Conservation (phyloP, 92 coral and sea anemone genomes). For the Actinostola sp. region DNA sequence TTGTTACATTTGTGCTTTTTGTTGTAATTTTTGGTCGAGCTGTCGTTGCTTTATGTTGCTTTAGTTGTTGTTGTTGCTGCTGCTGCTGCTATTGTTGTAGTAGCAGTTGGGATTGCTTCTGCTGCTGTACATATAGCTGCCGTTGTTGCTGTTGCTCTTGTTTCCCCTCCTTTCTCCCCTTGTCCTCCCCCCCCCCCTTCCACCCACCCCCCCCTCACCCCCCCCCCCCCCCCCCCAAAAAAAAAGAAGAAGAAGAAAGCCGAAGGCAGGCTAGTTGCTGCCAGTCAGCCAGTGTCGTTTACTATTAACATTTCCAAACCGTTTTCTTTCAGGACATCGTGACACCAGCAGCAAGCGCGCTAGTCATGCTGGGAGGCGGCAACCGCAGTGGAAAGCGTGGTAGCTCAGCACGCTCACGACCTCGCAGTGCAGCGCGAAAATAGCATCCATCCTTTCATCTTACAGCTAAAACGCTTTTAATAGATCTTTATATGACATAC, state of each 20-base stretch:
- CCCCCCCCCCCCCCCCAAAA: too few relatives aligned
- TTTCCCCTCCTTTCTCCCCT: not conserved
- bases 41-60: not conserved
- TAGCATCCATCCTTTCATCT: not conserved
- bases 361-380: slow-evolving; percentile 75
- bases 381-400: slow-evolving; percentile 64
- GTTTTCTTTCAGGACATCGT: slow-evolving; percentile 67
- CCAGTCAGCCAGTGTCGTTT: too few relatives aligned
- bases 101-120: too few relatives aligned
- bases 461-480: too few relatives aligned
- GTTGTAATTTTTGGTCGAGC: not conserved
- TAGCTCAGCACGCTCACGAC: slow-evolving; percentile 86
- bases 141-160: too few relatives aligned
- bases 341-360: slow-evolving; percentile 69
- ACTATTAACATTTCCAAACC: not conserved
- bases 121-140: too few relatives aligned
- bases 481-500: too few relatives aligned
- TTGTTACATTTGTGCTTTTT: not conserved
- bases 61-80: not conserved
- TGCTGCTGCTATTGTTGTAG: too few relatives aligned
- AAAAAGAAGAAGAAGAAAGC: too few relatives aligned
- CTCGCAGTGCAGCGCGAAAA: slow-evolving; percentile 73
- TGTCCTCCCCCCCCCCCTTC: not conserved
- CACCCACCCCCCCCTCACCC: too few relatives aligned
- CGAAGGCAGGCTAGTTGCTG: too few relatives aligned